phyloP scores from a whole-genome alignment of 2,797 vertebrate species.

The Halcyon badia region DNA sequence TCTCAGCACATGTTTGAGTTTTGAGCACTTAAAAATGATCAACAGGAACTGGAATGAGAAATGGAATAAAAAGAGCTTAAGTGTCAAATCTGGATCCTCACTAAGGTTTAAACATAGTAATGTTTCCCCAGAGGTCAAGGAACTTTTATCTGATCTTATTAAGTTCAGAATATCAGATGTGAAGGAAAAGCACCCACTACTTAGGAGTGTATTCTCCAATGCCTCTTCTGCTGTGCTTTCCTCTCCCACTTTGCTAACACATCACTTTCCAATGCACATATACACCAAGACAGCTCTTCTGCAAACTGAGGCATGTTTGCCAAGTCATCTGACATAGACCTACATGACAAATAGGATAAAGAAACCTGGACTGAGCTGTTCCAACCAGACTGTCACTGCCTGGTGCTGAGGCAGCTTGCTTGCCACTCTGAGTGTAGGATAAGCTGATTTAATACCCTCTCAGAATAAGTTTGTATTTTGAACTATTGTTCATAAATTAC shows the following conservation, averaged over 20 bases:
- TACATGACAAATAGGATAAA: fast-evolving
- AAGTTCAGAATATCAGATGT: not conserved
- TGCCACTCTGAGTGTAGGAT: not conserved
- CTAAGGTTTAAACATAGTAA: not conserved
- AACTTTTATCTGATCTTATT: not conserved
- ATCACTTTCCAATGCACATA: fast-evolving
- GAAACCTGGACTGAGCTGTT: not conserved
- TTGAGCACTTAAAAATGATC: constrained; percentile 11
- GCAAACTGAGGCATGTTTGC: not conserved
- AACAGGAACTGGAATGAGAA: not conserved
- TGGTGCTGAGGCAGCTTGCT: not conserved
- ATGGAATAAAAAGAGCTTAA: not conserved
- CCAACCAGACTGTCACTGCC: not conserved
- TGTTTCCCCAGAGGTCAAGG: not conserved
- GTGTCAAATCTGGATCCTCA: constrained; percentile 21
- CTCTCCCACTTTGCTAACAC: not conserved
- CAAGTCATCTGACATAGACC: not conserved
- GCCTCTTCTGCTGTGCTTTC: not conserved
- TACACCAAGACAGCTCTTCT: not conserved
- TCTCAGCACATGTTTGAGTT: not conserved
- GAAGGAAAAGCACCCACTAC: not conserved
- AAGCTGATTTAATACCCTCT: not conserved
- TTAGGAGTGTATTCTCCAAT: not conserved
- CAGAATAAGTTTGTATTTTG: fast-evolving
- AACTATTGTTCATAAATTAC: not conserved